phyloP scores from a whole-genome alignment of 2,113 vertebrate species.

The Terrapene triunguis region DNA sequence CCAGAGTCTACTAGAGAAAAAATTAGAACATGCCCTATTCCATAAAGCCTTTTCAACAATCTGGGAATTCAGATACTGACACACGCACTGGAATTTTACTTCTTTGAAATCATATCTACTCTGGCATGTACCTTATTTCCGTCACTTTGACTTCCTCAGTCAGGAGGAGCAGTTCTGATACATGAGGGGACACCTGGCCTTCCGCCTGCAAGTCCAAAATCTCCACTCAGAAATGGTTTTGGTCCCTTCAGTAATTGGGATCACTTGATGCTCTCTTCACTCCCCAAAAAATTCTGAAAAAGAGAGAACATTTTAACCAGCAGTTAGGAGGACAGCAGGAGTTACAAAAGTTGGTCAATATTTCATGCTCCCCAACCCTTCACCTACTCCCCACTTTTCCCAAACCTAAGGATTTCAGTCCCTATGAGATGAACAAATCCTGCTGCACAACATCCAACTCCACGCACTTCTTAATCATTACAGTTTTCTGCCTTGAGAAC shows the following conservation, averaged over 20 bases:
- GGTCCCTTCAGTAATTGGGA: constrained; percentile 45
- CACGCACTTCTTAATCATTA: constrained; percentile 68
- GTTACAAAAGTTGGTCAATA: background rate
- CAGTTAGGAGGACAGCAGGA: constrained; percentile 33
- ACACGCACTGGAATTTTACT: background rate
- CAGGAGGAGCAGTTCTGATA: constrained; percentile 49
- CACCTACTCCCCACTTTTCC: constrained; percentile 21
- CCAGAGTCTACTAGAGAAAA: background rate
- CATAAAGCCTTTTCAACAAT: background rate
- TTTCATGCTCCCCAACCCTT: constrained; percentile 1
- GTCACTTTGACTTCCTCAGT: constrained; percentile 42
- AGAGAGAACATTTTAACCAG: constrained; percentile 51
- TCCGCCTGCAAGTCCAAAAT: constrained; percentile 27
- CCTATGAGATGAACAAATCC: constrained; percentile 43
- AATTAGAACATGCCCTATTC: background rate
- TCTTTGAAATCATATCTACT: background rate
- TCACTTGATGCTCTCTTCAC: constrained; percentile 64
- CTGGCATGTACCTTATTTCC: constrained; percentile 62
- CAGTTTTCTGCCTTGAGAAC: constrained; percentile 62
- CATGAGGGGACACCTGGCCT: constrained; percentile 38
- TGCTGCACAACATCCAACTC: constrained; percentile 27
- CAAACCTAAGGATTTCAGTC: constrained; percentile 11
- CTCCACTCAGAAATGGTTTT: constrained; percentile 38
- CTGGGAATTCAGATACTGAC: background rate
- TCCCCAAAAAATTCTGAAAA: constrained; percentile 62